Base-by-base conservation (phyloP, 2,888 invertebrate genomes). In the Agrochola litura region DNA sequence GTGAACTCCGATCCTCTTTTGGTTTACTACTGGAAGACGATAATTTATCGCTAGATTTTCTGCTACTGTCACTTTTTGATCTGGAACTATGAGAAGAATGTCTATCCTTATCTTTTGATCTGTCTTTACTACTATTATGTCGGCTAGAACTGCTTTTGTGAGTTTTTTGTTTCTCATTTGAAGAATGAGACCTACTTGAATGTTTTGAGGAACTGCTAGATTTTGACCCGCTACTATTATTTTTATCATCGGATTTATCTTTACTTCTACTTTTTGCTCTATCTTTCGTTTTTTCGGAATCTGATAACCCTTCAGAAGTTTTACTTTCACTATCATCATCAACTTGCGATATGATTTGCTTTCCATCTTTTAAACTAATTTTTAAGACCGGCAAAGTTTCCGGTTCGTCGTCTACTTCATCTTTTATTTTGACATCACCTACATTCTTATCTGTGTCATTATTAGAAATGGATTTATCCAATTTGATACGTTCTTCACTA, bases 301-400 rank as follows among this genome's bases (percentile, higher is more conserved):
- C 94, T 58, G 90, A 91, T 74, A 88, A 81, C 70, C 91, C 92
- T 86, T 94, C 94, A 60, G 92, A 92, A 77, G 91, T 90, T 88
- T 94, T 94, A 84, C 84, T 91, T 83, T 93, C 94, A 81, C 80
- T 92, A 79, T 95, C 95, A 83, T 95, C 95, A 84, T 95, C 97
- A 82, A 97, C 96, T 94, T 97, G 97, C 12, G 97, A 97, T 89
- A 98, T 95, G 67, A 97, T 97, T 93, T 98, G 97, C 94, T 98
- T 98, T 25, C 98, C 98, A 95, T 98, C 98, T 91, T 98, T 98
- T 79, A 98, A 96, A 56, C 97, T 97, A 87, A 98, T 97, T 95
- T 98, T 98, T 90, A 95, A 93, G 78, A 94, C 95, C 70, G 95
- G 95, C 82, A 96, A 92, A 67, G 91, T 89, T 88, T 94, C 96